phyloP scores from a whole-genome alignment of 2,113 vertebrate genomes.

The Onychorhynchus coronatus region DNA sequence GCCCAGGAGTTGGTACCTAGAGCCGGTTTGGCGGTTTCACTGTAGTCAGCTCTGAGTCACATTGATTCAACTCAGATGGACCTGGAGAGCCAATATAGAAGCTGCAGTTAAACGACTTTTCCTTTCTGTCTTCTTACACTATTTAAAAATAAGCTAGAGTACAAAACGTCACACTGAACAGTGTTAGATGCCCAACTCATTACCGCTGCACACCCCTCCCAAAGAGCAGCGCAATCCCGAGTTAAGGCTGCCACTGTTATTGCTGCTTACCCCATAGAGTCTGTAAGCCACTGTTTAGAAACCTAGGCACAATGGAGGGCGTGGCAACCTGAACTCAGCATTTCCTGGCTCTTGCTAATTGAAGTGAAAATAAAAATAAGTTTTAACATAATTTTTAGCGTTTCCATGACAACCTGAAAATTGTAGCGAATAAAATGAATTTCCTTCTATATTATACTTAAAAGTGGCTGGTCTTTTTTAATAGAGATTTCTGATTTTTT shows the following conservation, averaged over 20 bases:
- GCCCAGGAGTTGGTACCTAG: neutral
- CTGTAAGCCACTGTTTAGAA: slow-evolving; percentile 48
- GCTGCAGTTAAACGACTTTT: neutral
- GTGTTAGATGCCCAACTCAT: slow-evolving; percentile 49
- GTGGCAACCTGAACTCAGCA: slow-evolving; percentile 31
- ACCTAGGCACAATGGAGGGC: slow-evolving; percentile 44
- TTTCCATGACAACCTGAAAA: slow-evolving; percentile 59
- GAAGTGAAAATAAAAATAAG: neutral
- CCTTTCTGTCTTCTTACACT: slow-evolving; percentile 18
- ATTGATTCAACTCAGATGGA: neutral
- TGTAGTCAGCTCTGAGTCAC: neutral
- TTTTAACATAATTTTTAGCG: slow-evolving; percentile 27
- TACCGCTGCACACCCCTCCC: slow-evolving; percentile 46
- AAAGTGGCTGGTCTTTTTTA: slow-evolving; percentile 58
- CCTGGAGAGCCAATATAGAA: neutral
- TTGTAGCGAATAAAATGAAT: slow-evolving; percentile 41
- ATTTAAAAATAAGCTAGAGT: slow-evolving; percentile 53
- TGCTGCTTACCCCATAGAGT: slow-evolving; percentile 47
- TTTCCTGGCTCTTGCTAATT: slow-evolving; percentile 13
- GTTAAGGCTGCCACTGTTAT: slow-evolving; percentile 43
- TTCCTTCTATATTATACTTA: slow-evolving; percentile 44
- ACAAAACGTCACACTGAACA: slow-evolving; percentile 5
- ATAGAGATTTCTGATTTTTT: slow-evolving; percentile 64
- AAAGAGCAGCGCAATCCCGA: slow-evolving; percentile 2
- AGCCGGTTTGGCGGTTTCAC: slow-evolving; percentile 34